Conservation (phyloP, 2,797 vertebrate genomes). For the Chaunax sp. region DNA sequence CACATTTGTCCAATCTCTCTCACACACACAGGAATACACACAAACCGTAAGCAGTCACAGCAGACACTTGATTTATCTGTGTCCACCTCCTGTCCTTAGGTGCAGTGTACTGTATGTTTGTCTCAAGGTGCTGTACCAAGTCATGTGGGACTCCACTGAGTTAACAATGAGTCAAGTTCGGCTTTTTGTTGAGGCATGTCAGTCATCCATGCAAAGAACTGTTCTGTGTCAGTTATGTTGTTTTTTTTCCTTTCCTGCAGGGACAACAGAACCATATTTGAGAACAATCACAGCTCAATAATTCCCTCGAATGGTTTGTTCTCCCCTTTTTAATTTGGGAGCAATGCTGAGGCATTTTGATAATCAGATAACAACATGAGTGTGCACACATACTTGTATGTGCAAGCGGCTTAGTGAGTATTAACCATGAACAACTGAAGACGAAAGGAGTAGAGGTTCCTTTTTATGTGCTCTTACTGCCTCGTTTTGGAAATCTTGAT, state of each 20-base stretch:
- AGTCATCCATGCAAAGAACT: slow-evolving; percentile 27
- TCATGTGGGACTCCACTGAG: slow-evolving; percentile 47
- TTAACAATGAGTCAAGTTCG: slow-evolving; percentile 26
- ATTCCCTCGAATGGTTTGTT: slow-evolving; percentile 11
- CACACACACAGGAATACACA: slow-evolving; percentile 44
- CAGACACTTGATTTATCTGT: slow-evolving; percentile 56
- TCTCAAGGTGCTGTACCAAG: slow-evolving; percentile 61
- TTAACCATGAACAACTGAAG: slow-evolving; percentile 17
- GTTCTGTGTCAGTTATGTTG: slow-evolving; percentile 40
- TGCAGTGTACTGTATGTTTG: slow-evolving; percentile 59
- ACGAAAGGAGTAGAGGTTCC: background rate
- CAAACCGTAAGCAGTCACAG: slow-evolving; percentile 55
- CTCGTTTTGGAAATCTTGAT: slow-evolving; percentile 45
- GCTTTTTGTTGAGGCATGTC: slow-evolving; percentile 33
- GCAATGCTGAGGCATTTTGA: slow-evolving; percentile 53
- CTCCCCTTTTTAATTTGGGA: slow-evolving; percentile 28
- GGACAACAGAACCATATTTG: slow-evolving; percentile 46
- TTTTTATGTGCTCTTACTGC: slow-evolving; percentile 19
- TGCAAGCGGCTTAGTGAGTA: slow-evolving; percentile 13
- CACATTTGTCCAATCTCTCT: slow-evolving; percentile 35
- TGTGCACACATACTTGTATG: slow-evolving; percentile 13
- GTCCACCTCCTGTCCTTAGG: slow-evolving; percentile 63
- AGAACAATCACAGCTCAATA: slow-evolving; percentile 43
- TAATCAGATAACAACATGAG: slow-evolving; percentile 28
- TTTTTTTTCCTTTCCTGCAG: slow-evolving; percentile 16